These are phyloP conservation scores for Rhimphoctona megacephalus DNA, from an alignment of 2,888 invertebrate genomes.

Conservation along the genomic window DNA sequence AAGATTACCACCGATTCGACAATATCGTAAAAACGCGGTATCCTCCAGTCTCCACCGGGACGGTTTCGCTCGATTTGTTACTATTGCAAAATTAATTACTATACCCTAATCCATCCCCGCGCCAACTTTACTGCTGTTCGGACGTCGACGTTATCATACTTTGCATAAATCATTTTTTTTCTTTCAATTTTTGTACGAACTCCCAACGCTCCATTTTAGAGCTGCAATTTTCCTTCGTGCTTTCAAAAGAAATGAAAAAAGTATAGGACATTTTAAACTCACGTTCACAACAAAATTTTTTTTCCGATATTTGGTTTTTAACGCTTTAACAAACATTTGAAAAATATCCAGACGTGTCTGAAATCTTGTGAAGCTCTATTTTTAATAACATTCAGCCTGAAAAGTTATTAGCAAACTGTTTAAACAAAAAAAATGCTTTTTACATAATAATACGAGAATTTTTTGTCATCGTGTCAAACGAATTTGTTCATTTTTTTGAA, in stretches of 20 bases:
- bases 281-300: neutral
- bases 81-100: neutral
- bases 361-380: neutral
- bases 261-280: neutral
- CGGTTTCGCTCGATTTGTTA: neutral
- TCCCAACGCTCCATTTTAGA: slow-evolving; percentile 1
- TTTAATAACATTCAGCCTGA: too few relatives aligned
- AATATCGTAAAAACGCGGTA: neutral
- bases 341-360: neutral
- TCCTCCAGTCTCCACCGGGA: neutral
- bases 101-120: slow-evolving; percentile 15
- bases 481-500: neutral
- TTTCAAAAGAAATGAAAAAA: neutral
- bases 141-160: slow-evolving; percentile 15
- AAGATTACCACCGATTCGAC: neutral
- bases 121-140: slow-evolving; percentile 24
- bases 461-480: too few relatives aligned
- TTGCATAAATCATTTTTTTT: slow-evolving; percentile 24
- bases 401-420: too few relatives aligned
- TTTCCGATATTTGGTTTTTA: neutral
- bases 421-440: too few relatives aligned
- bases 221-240: neutral
- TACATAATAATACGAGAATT: too few relatives aligned
- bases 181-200: slow-evolving; percentile 57
- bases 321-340: neutral